Evolutionary conservation across 2,797 vertebrate genomes (phyloP).

Genomic region (Pterois miles): DNA sequence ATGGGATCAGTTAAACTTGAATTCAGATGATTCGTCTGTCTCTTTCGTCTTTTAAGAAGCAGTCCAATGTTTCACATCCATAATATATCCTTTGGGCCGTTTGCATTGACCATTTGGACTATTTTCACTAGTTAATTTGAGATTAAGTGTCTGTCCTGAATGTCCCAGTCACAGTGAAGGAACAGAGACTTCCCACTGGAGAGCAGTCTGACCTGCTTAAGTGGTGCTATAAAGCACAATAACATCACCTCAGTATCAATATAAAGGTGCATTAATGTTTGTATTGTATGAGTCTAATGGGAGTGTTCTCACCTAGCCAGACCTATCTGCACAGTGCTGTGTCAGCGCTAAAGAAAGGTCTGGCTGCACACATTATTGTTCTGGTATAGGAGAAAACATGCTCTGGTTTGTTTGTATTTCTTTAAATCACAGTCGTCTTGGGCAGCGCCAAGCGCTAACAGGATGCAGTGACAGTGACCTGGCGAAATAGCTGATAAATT

Average conservation of each 20-base stretch:
- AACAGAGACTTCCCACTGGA: conserved; percentile 18
- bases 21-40: neutral
- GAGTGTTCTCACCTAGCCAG: neutral
- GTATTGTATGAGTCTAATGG: conserved; percentile 25
- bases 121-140: conserved; percentile 39
- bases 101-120: neutral
- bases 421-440: neutral
- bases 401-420: neutral
- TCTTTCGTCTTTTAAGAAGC: neutral
- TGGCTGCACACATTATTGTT: neutral
- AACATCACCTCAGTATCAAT: conserved; percentile 41
- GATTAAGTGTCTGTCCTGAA: conserved; percentile 33
- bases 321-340: neutral
- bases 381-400: neutral
- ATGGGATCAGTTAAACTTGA: neutral
- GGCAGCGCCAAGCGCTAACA: neutral
- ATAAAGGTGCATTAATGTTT: conserved; percentile 56
- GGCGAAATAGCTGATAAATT: neutral
- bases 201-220: conserved; percentile 40
- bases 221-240: conserved; percentile 43
- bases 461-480: neutral
- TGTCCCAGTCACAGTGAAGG: conserved; percentile 11
- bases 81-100: conserved; percentile 8
- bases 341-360: neutral
- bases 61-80: neutral